Base-by-base conservation (phyloP, 2,888 invertebrate genomes). In the Scaptomyza caliginosa region DNA sequence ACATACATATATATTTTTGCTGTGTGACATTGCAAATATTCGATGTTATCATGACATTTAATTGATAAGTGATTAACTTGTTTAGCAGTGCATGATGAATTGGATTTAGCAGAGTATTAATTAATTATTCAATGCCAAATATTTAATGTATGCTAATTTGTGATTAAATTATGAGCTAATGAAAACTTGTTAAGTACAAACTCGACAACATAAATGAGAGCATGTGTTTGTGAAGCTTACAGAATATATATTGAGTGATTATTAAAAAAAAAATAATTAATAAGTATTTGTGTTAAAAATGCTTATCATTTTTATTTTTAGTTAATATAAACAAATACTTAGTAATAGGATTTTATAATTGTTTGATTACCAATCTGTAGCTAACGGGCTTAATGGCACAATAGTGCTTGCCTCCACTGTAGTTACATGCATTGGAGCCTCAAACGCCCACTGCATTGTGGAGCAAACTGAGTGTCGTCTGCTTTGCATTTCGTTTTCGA, bases 401-500 rank as follows among this genome's bases (percentile, higher is more conserved):
- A 74, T 78, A 58, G 28, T 24, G n/a, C 17, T 13, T 1, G 1
- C 64, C 79, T 10, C 32, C 10, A 65, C 46, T 75, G 70, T 78
- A 30, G 13, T 36, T 32, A 17, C 19, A 46, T 34, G 6, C 55
- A 34, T 16, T 17, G 40, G 28, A 32, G 34, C 32, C 43, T 11
- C n/a, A 34, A 16, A 38, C 30, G 52, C 38, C 45, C 23, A 49
- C 50, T 13, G 39, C 38, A 50, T 24, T 72, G 36, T 26, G 26
- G 32, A 56, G 58, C 48, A 34, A 40, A 36, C 28, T 52, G 23
- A 16, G 36, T 43, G 42, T 51, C 55, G 46, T 48, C 51, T 67
- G 60, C 21, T 50, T 74, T 63, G 56, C 70, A 69, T 66, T 78
- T 54, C 56, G 65, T 65, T 78, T 77, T 74, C 78, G 74, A 77